Percentiles rank a stretch among this genome's conserved stretches.
phyloP scores from a whole-genome alignment of 2,797 vertebrate species.

The Todus mexicanus region DNA sequence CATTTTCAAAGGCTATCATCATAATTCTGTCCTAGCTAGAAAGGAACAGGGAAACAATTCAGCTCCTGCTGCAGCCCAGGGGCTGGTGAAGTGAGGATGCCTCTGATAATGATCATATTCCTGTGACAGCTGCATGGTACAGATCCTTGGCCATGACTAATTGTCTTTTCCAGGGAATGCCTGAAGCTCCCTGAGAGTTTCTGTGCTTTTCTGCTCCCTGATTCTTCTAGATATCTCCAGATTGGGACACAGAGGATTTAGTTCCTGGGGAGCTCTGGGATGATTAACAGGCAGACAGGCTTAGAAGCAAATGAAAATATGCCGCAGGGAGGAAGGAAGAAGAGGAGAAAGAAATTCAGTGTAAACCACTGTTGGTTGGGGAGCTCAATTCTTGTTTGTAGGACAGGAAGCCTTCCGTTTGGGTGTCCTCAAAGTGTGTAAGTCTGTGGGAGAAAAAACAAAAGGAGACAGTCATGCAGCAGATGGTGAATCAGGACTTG shows the following conservation, averaged over 20 bases:
- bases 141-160: slow-evolving; percentile 18
- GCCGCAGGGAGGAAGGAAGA: neutral
- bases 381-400: neutral
- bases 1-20: neutral
- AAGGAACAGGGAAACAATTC: neutral
- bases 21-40: neutral
- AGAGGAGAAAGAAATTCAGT: neutral
- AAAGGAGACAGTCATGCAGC: neutral
- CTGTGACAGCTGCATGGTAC: slow-evolving; percentile 2
- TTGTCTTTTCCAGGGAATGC: slow-evolving; percentile 36
- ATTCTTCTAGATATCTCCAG: neutral
- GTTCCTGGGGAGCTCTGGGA: neutral
- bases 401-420: neutral
- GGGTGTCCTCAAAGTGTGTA: neutral
- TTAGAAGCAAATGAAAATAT: neutral
- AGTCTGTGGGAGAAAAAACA: neutral
- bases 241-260: neutral
- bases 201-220: neutral
- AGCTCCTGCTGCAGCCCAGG: neutral
- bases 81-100: neutral
- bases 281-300: neutral
- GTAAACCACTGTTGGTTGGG: neutral
- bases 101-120: slow-evolving; percentile 24
- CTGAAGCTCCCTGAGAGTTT: neutral
- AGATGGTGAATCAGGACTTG: neutral